phyloP scores from a whole-genome alignment of 1,140 invertebrate genomes.

The Triops longicaudatus region DNA sequence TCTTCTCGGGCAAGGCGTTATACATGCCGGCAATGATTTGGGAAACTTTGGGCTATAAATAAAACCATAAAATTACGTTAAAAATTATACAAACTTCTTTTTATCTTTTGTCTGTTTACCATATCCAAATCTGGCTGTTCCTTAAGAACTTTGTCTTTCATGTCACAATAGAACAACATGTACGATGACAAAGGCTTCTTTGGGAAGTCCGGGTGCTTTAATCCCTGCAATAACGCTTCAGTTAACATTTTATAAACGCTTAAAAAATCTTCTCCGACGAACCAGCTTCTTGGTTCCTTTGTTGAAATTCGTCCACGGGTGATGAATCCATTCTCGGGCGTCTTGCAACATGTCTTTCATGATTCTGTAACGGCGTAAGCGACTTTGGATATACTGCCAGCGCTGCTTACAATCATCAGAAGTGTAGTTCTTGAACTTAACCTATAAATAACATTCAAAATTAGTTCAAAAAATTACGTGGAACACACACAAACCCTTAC shows the following conservation, averaged over 20 bases:
- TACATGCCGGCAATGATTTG: constrained; percentile 43
- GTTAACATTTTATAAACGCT: background rate
- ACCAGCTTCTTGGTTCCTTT: constrained; percentile 35
- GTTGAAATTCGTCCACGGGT: constrained; percentile 42
- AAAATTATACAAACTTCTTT: background rate
- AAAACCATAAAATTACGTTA: constrained; percentile 17
- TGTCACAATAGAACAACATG: constrained; percentile 43
- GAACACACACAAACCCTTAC: constrained; percentile 23
- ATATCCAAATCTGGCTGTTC: constrained; percentile 42
- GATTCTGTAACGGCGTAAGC: constrained; percentile 42
- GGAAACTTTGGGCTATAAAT: constrained; percentile 38
- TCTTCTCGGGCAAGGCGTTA: constrained; percentile 41
- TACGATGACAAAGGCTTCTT: constrained; percentile 43
- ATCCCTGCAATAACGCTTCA: constrained; percentile 4
- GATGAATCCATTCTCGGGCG: constrained; percentile 41
- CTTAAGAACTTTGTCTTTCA: constrained; percentile 39
- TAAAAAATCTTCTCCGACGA: background rate
- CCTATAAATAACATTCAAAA: constrained; percentile 18
- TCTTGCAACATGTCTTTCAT: constrained; percentile 44
- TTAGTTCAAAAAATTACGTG: background rate
- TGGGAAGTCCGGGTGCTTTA: constrained; percentile 44
- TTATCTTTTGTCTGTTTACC: constrained; percentile 30
- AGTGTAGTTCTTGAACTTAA: constrained; percentile 34
- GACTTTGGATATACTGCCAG: constrained; percentile 39
- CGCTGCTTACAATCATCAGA: constrained; percentile 41